Conservation (phyloP, 2,113 vertebrate genomes). For the Mormoops blainvillei region DNA sequence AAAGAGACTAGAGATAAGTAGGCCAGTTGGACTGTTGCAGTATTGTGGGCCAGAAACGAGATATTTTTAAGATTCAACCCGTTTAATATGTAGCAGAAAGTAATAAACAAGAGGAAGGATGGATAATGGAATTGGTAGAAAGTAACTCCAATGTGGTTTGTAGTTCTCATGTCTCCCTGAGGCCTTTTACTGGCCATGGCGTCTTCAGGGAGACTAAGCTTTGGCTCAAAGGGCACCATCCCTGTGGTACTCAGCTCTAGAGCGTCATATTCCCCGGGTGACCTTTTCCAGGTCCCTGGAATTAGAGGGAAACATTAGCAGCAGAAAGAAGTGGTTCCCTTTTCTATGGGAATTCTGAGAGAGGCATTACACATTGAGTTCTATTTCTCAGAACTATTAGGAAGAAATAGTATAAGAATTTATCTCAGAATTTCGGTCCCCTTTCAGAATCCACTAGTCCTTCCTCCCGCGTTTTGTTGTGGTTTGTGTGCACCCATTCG, state of each 20-base stretch:
- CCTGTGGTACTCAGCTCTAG: not conserved
- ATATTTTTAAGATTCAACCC: not conserved
- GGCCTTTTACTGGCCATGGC: too few relatives aligned
- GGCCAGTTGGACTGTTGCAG: not conserved
- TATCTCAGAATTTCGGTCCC: not conserved
- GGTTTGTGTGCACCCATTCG: not conserved
- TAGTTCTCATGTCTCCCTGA: not conserved
- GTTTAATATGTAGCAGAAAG: not conserved
- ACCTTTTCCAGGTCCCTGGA: not conserved
- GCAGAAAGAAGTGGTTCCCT: not conserved
- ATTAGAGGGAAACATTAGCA: not conserved
- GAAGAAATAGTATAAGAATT: not conserved
- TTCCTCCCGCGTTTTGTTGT: not conserved
- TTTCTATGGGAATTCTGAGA: not conserved
- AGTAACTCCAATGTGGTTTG: not conserved
- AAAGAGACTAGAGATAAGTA: not conserved
- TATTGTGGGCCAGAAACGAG: not conserved
- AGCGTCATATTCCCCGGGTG: not conserved
- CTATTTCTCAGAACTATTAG: not conserved
- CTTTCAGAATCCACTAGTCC: not conserved
- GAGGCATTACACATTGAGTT: not conserved
- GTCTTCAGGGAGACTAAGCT: not conserved
- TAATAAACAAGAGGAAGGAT: not conserved
- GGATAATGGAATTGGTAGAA: not conserved
- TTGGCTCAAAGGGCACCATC: not conserved